Evolutionary conservation across 2,797 vertebrate species (phyloP).

Genomic region (Cephalopachus bancanus): DNA sequence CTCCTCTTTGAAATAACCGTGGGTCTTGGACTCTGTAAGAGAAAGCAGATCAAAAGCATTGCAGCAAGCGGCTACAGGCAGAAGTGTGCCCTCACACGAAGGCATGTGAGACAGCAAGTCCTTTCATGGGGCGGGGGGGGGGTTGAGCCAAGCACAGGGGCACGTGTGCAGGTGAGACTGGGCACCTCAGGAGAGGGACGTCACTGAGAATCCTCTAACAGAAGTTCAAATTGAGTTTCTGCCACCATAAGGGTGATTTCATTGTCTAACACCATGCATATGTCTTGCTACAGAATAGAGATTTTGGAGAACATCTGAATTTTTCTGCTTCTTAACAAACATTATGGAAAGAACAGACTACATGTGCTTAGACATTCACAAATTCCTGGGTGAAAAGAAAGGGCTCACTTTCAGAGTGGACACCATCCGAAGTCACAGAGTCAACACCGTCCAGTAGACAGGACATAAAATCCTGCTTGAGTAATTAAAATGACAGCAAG

Average conservation of each 20-base stretch:
- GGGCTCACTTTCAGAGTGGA: neutral
- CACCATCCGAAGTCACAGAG: neutral
- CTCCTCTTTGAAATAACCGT: neutral
- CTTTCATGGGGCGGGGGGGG: neutral
- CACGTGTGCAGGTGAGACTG: rapidly evolving
- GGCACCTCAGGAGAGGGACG: neutral
- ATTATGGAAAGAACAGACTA: neutral
- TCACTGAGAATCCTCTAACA: neutral
- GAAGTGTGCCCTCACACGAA: neutral
- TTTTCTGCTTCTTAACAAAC: conserved; percentile 45
- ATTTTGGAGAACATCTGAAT: neutral
- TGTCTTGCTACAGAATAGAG: neutral
- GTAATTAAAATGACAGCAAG: conserved; percentile 48
- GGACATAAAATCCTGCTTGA: neutral
- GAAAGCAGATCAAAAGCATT: neutral
- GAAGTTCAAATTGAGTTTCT: neutral
- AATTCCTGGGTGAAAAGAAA: neutral
- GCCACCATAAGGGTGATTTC: rapidly evolving
- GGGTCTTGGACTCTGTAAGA: neutral
- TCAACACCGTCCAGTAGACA: neutral
- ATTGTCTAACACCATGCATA: neutral
- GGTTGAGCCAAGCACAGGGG: too few species aligned
- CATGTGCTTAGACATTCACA: neutral
- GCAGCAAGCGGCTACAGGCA: neutral
- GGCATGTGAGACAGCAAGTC: neutral